phyloP scores from a whole-genome alignment of 2,888 invertebrate species.

The Automeris io region DNA sequence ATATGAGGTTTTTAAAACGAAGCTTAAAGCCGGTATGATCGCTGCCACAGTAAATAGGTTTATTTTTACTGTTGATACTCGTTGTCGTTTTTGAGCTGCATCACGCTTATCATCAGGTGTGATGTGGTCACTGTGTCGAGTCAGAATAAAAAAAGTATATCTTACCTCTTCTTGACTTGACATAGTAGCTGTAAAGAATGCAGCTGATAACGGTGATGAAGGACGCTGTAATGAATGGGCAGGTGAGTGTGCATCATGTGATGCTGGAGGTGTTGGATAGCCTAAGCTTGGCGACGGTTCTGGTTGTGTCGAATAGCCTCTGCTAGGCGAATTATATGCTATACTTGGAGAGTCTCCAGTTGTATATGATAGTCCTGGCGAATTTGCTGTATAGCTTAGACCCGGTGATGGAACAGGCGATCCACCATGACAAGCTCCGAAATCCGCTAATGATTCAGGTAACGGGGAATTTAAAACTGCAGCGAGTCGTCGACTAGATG shows the following conservation, averaged over 20 bases:
- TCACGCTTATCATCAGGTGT: no score
- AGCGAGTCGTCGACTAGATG: conserved; percentile 84
- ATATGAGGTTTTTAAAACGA: no score
- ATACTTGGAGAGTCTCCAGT: conserved; percentile 76
- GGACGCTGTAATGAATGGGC: conserved; percentile 80
- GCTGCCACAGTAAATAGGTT: no score
- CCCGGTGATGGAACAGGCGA: conserved; percentile 73
- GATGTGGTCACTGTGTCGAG: no score
- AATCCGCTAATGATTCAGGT: conserved; percentile 88
- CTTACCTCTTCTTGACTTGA: conserved; percentile 86
- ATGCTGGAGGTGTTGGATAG: conserved; percentile 92
- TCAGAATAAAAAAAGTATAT: no score
- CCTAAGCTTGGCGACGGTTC: conserved; percentile 83
- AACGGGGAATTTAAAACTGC: conserved; percentile 86
- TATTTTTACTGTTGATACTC: no score
- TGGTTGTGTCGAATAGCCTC: conserved; percentile 59
- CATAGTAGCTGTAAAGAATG: conserved; percentile 90
- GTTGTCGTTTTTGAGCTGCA: no score
- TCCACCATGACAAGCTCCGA: conserved; percentile 85
- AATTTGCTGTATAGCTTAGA: conserved; percentile 59
- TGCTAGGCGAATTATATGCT: conserved; percentile 57
- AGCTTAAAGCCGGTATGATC: no score
- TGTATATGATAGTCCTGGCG: conserved; percentile 86
- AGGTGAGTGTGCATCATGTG: conserved; percentile 88
- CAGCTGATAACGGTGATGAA: conserved; percentile 88